Conservation (phyloP, 2,888 invertebrate species). For the Biston betularia region DNA sequence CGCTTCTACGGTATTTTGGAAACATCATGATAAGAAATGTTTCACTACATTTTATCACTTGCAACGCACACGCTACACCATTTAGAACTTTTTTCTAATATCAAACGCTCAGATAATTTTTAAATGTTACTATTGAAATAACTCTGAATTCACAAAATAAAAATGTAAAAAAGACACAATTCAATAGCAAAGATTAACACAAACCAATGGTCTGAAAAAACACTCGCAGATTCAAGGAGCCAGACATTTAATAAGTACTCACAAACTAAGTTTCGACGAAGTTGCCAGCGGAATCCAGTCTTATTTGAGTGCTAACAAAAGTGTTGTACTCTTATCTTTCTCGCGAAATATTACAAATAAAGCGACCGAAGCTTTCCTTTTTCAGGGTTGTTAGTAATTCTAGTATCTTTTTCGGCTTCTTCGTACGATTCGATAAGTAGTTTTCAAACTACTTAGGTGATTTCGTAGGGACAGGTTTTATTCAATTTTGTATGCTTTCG, state of each 20-base stretch:
- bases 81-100: too few relatives aligned
- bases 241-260: conserved; percentile 22
- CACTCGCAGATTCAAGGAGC: conserved; percentile 19
- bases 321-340: conserved; percentile 18
- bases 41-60: too few relatives aligned
- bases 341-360: conserved; percentile 30
- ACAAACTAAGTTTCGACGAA: conserved; percentile 31
- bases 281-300: conserved; percentile 19
- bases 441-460: conserved; percentile 26
- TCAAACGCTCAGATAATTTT: too few relatives aligned
- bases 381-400: conserved; percentile 29
- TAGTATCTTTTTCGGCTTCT: conserved; percentile 26
- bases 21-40: too few relatives aligned
- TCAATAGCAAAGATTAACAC: conserved; percentile 16
- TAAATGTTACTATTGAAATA: too few relatives aligned
- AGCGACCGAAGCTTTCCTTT: conserved; percentile 21
- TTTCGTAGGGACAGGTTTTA: conserved; percentile 20
- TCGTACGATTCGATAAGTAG: conserved; percentile 27
- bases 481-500: conserved; percentile 19
- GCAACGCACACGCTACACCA: too few relatives aligned
- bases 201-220: conserved; percentile 23
- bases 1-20: too few relatives aligned
- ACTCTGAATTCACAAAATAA: background rate
- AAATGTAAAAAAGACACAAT: background rate
- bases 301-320: conserved; percentile 26